phyloP scores from a whole-genome alignment of 2,797 vertebrate species.

The Melanotaenia pygmaea region DNA sequence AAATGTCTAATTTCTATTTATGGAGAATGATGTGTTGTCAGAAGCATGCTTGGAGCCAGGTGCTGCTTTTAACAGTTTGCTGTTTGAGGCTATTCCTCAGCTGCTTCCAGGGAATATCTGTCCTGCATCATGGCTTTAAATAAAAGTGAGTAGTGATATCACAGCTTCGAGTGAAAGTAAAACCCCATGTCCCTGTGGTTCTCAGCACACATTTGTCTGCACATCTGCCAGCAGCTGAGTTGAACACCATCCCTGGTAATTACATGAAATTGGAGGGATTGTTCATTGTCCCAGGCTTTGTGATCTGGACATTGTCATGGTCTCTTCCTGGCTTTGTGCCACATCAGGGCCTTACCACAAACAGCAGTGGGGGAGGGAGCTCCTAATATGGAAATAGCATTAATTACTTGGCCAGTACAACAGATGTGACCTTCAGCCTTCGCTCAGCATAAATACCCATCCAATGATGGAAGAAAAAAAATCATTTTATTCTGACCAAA shows the following conservation, averaged over 20 bases:
- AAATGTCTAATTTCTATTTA: constrained; percentile 63
- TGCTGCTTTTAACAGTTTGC: constrained; percentile 33
- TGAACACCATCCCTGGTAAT: constrained; percentile 68
- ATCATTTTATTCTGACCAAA: background rate
- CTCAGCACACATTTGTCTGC: constrained; percentile 22
- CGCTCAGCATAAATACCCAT: constrained; percentile 54
- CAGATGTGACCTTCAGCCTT: constrained; percentile 78
- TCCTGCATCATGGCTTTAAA: constrained; percentile 41
- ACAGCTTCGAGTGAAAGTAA: constrained; percentile 28
- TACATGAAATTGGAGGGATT: constrained; percentile 69
- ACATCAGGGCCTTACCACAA: constrained; percentile 66
- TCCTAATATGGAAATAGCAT: constrained; percentile 77
- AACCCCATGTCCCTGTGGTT: background rate
- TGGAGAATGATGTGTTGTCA: constrained; percentile 54
- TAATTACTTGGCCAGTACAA: constrained; percentile 72
- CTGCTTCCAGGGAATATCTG: constrained; percentile 38
- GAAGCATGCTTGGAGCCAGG: constrained; percentile 37
- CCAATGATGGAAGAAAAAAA: constrained; percentile 19
- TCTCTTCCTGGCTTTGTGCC: constrained; percentile 66
- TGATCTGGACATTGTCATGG: constrained; percentile 76
- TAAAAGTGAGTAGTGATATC: constrained; percentile 36
- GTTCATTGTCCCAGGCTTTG: constrained; percentile 74
- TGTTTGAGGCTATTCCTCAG: constrained; percentile 34
- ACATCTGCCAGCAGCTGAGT: constrained; percentile 55
- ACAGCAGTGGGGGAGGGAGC: constrained; percentile 38